These are phyloP conservation scores for Ephydatia muelleri DNA, from an alignment of 37 sponge, comb jelly and placozoan species.

Conservation along the genomic window DNA sequence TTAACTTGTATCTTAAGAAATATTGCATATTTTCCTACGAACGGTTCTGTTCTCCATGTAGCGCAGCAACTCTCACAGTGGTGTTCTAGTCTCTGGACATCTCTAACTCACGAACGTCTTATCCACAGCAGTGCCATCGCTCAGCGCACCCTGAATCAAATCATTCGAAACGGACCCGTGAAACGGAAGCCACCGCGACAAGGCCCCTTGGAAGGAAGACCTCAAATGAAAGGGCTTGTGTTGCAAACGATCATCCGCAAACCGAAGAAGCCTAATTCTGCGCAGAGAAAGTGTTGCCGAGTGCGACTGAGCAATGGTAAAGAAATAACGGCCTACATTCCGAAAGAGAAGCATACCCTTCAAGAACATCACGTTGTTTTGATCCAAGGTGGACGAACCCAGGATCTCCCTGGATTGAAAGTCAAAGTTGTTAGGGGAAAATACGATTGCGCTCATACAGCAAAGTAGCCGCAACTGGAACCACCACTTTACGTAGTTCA, in stretches of 20 bases:
- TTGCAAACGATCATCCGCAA: constrained; percentile 55
- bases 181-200: constrained; percentile 35
- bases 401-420: constrained; percentile 80
- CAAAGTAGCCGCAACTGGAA: too few species aligned
- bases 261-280: constrained; percentile 91
- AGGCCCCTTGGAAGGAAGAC: constrained; percentile 39
- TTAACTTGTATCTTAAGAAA: too few species aligned
- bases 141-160: constrained; percentile 67
- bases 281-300: constrained; percentile 78
- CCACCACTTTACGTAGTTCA: too few species aligned
- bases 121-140: not conserved
- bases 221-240: constrained; percentile 77
- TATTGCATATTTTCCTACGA: too few species aligned
- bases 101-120: too few species aligned
- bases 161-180: constrained; percentile 58
- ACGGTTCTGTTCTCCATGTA: too few species aligned
- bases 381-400: constrained; percentile 66
- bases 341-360: constrained; percentile 69
- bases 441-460: constrained; percentile 81
- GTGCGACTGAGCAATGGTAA: constrained; percentile 84
- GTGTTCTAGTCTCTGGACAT: too few species aligned
- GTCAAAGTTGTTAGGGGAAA: constrained; percentile 75
- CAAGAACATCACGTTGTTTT: constrained; percentile 88
- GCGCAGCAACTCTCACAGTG: too few species aligned
- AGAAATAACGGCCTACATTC: constrained; percentile 70